Conservation (phyloP, 2,797 vertebrate species). For the Bothrops alternatus region DNA sequence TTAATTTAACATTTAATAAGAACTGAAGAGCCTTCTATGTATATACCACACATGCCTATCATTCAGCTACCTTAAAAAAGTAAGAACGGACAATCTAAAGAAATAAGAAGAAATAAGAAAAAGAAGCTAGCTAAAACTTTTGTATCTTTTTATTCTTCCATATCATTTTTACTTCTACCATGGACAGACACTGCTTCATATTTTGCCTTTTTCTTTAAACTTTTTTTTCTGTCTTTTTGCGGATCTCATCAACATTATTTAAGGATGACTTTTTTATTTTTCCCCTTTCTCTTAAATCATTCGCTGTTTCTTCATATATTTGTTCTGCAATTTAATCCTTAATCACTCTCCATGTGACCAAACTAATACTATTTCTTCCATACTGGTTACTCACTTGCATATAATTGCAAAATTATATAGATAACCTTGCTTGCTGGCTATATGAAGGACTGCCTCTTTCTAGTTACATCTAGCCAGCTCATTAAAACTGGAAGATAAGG, state of each 20-base stretch:
- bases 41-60: background rate
- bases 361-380: background rate
- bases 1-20: background rate
- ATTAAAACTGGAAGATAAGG: background rate
- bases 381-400: background rate
- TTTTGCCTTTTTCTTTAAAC: background rate
- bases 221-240: background rate
- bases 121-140: background rate
- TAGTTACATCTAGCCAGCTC: background rate
- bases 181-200: background rate
- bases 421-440: background rate
- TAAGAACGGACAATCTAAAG: background rate
- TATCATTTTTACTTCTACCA: background rate
- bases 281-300: background rate
- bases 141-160: background rate
- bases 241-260: background rate
- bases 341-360: background rate
- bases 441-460: background rate
- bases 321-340: background rate
- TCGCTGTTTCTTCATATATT: background rate
- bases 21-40: background rate
- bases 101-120: background rate
- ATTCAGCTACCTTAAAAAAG: background rate
- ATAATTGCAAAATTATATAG: background rate
- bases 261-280: background rate